Base-by-base conservation (phyloP, 1,140 invertebrate species). In the Drosophila mojavensis region DNA sequence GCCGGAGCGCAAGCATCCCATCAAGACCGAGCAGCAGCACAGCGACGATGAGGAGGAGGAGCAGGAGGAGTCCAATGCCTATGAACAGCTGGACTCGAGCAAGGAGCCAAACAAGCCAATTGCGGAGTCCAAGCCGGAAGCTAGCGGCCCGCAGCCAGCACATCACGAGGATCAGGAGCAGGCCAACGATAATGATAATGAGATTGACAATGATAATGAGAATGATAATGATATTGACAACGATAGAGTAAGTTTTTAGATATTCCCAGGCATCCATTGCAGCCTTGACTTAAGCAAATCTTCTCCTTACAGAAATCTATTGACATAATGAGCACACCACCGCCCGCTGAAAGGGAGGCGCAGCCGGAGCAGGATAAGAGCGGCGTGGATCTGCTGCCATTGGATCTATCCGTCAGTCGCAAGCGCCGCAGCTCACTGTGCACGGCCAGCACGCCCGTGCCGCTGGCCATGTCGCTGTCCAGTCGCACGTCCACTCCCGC, bases 371-470 rank as follows among this genome's bases (percentile, higher is more conserved):
- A 45, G 63, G 61, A 73, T 28, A 79, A 81, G 36, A 26, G 45
- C 54, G 17, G 67, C 20, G 24, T 61, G 1, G 96, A 97, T 7
- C 9, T 39, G 68, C 94, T 96, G 81, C 96, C 96, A 0, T 81
- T 97, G 28, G 96, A 97, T 92, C 93, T 97, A n/a, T 95, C 95
- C 50, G 93, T 96, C 1, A 93, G 93, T 45, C 92, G 94, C 60
- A 91, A 92, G 39, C 81, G 84, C 1, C 59, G 64, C 47, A 69
- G 68, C 6, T 58, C 53, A 2, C 30, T 50, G 3, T 36, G 20
- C 62, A 15, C 15, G 11, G 43, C 43, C 43, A 17, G 43, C 43
- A 48, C 45, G 9, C 26, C 48, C 0, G 48, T 43, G 3, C 26
- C 33, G 41, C 47, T 73, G 11, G 53, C 62, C 54, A 47, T 62